Base-by-base conservation (phyloP, 2,888 invertebrate species). In the Patella ulyssiponensis region DNA sequence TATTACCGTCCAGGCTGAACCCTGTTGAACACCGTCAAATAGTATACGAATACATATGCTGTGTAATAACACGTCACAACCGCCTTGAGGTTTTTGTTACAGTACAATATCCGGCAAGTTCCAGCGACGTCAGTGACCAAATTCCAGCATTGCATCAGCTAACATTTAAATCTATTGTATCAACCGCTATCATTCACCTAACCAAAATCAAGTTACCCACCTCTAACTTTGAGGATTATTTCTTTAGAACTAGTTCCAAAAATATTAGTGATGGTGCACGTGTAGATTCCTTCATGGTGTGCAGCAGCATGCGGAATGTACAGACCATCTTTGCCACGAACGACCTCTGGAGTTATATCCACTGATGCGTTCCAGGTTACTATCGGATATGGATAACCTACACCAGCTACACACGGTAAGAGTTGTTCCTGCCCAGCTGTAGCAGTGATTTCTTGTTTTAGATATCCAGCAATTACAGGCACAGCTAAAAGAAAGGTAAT, bases 231-330 rank as follows among this genome's bases (percentile, higher is more conserved):
- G 1, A 64, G 64, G 14, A 23, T 23, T 23, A 64, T 23, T 14
- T 64, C 23, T 64, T 64, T 64, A 64, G 64, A 23, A 64, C 20
- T 23, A 64, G 64, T 64, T 12, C 64, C 64, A 20, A 64, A 64
- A 5, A 64, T 64, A 64, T 64, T 64, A 3, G 64, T 23, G 20
- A 64, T 64, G 64, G 64, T 64, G 23, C 64, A 64, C 14, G 20
- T 23, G 23, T 64, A 64, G 23, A 23, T 20, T 12, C 64, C 64
- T 64, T 64, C 64, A 14, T 64, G 64, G 20, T 64, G 14, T 64
- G 64, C 64, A 12, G 20, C 20, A 64, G 64, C 64, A 23, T 64
- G 20, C 12, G 64, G 23, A 23, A 64, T 64, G 23, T 23, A 64
- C 12, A 64, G 64, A 20, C 64, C 64, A 5, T 64, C 23, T 56